Evolutionary conservation across 2,888 invertebrate genomes (phyloP).

Genomic region (Bruchidius siliquastri): DNA sequence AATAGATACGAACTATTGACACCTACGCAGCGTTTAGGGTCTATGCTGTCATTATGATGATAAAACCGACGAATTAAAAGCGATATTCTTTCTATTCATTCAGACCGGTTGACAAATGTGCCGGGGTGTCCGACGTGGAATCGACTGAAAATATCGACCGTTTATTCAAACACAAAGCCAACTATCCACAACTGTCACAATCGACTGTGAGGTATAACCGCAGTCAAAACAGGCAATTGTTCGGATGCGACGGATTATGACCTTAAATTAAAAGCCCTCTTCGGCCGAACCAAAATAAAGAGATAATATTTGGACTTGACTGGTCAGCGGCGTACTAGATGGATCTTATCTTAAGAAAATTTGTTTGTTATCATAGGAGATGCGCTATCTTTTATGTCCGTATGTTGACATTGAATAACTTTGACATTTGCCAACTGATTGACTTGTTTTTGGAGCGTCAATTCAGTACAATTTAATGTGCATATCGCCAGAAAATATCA

Average conservation of each 20-base stretch:
- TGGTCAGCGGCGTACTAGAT: not conserved
- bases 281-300: not conserved
- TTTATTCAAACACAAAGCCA: constrained; percentile 25
- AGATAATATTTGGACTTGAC: not conserved
- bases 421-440: no score
- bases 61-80: not conserved
- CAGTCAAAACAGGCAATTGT: constrained; percentile 43
- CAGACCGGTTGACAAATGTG: constrained; percentile 9
- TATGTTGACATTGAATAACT: no score
- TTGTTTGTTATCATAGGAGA: no score
- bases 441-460: no score
- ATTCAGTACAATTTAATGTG: no score
- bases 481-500: no score
- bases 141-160: not conserved
- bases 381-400: no score
- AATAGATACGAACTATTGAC: not conserved
- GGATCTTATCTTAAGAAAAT: no score
- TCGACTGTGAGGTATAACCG: constrained; percentile 37
- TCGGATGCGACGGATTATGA: constrained; percentile 12
- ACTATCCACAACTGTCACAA: constrained; percentile 40
- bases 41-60: not conserved
- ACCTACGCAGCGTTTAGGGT: not conserved
- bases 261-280: constrained; percentile 23
- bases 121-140: not conserved
- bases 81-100: not conserved